Evolutionary conservation across 2,113 vertebrate genomes (phyloP), one percentile per base, ranked within the genome.

Genomic region (Tautogolabrus adspersus): DNA sequence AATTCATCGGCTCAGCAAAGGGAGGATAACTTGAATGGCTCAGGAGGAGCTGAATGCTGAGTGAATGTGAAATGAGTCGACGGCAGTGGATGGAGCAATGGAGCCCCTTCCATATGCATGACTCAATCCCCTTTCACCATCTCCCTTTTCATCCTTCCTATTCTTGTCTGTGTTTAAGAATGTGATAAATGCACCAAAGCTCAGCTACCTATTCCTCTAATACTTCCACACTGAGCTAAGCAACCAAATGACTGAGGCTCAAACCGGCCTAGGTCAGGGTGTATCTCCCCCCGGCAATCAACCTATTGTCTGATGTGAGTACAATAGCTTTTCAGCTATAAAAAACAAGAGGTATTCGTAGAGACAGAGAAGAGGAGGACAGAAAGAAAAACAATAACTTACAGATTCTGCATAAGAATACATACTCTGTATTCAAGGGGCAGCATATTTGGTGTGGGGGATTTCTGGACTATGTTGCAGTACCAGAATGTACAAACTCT

Each of bases 41-140:
- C 72, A 54, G 82, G 71, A 79, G 79, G 77, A 81, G 87, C 76
- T 76, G 77, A 80, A 84, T 84, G 79, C 84, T 13, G 52, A 63
- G 81, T 74, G 84, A 91, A 90, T 90, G 64, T 82, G 79, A 88
- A 93, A 91, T 80, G 86, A 84, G 87, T 54, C 19, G 37, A 69
- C 23, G 58, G 83, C 67, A 64, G 54, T 37, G 68, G 76, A 72
- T 77, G 64, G 49, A 13, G 82, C 85, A 84, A 73, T 18, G 21
- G 66, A 85, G 74, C 54, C 12, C 10, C 76, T 84, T 86, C 81
- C 86, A 76, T 87, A 89, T 92, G 89, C 81, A 90, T 89, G 84
- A 85, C 84, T 67, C 4, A 1, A 54, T 59, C 62, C 75, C 69
- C 72, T 87, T 89, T 86, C 79, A 79, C 49, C 66, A 15, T 37